phyloP scores from a whole-genome alignment of 2,888 invertebrate genomes.

The Caenorhabditis virilis region DNA sequence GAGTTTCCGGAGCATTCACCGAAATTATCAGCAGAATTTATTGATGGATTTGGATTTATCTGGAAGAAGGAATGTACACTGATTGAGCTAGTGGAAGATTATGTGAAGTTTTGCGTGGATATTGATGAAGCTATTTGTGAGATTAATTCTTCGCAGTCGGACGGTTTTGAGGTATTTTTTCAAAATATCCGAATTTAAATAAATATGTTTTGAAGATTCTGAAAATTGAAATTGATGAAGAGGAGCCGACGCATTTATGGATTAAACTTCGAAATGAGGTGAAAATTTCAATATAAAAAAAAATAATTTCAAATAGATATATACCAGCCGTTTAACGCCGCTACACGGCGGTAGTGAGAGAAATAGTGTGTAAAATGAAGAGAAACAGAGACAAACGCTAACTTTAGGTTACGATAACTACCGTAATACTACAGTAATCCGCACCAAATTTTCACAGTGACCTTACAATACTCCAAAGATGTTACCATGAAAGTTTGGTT shows the following conservation, averaged over 20 bases:
- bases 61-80: background rate
- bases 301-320: no score
- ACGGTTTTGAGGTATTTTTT: conserved; percentile 14
- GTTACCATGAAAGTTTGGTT: no score
- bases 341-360: no score
- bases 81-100: conserved; percentile 9
- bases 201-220: background rate
- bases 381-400: no score
- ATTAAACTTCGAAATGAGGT: conserved; percentile 5
- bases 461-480: no score
- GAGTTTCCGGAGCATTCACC: background rate
- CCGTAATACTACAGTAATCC: no score
- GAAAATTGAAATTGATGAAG: conserved; percentile 14
- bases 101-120: conserved; percentile 10
- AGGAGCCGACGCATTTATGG: conserved; percentile 9
- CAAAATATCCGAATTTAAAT: background rate
- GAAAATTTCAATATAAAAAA: background rate
- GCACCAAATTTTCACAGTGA: no score
- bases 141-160: conserved; percentile 10
- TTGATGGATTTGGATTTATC: conserved; percentile 14
- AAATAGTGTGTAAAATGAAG: no score
- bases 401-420: no score
- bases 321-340: no score
- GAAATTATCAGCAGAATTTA: background rate
- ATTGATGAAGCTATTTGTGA: conserved; percentile 26